A percentile compares a stretch with the other conserved stretches of the same genome.
These are phyloP conservation scores for Calycopis cecrops DNA, from an alignment of 1,140 invertebrate genomes.

Conservation along the genomic window DNA sequence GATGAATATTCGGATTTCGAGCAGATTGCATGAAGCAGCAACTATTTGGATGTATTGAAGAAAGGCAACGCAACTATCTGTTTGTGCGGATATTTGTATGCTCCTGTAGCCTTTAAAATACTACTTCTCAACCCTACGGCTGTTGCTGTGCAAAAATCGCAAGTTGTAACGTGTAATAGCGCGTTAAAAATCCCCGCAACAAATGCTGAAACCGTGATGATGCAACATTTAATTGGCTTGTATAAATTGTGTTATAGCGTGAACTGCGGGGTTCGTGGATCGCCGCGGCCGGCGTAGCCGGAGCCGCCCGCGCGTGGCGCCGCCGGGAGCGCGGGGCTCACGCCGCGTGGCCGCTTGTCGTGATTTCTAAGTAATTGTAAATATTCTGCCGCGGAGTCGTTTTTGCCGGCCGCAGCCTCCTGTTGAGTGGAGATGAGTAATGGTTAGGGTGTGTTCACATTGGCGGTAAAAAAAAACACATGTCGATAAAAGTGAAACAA, in stretches of 20 bases:
- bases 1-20: too few species aligned
- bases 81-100: too few species aligned
- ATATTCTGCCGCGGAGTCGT: background rate
- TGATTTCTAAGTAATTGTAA: slow-evolving; percentile 10
- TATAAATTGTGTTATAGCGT: slow-evolving; percentile 10
- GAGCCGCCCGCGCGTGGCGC: background rate
- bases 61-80: too few species aligned
- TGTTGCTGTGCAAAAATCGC: too few species aligned
- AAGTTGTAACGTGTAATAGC: background rate
- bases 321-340: background rate
- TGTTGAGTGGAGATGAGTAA: background rate
- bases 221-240: slow-evolving; percentile 10
- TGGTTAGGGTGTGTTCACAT: background rate
- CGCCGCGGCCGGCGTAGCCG: background rate
- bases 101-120: too few species aligned
- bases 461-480: too few species aligned
- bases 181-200: background rate
- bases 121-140: too few species aligned
- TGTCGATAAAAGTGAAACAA: too few species aligned
- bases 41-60: too few species aligned
- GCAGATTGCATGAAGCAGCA: too few species aligned
- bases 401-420: background rate
- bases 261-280: background rate
- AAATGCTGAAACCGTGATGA: background rate
- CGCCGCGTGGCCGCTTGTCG: background rate